Base-by-base conservation (phyloP, 1,140 invertebrate species). In the Lepeophtheirus salmonis region DNA sequence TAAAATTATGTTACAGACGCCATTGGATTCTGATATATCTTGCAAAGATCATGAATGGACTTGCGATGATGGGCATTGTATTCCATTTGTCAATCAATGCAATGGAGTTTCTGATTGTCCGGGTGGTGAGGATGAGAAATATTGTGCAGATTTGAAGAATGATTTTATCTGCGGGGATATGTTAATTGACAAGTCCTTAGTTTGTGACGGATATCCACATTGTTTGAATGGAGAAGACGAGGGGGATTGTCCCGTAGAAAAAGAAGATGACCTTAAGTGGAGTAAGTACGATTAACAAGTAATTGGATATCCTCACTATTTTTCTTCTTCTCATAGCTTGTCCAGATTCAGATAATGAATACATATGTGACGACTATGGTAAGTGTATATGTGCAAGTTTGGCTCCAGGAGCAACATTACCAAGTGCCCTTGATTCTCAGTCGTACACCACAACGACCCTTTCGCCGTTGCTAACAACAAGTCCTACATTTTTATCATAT, bases 51-150 rank as follows among this genome's bases (percentile, higher is more conserved):
- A 54, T 20, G 52, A 20, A 23, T 54, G 16, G 2, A 76, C 76
- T 49, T 91, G 86, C 69, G 67, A 72, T n/a, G 70, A 81, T 24
- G 85, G 86, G 0, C 67, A 77, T 30, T 89, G 86, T 68, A 65
- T 89, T n/a, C 64, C 75, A 0, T 69, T 73, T 25, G 56, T 70
- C 2, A 71, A 76, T 23, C 70, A 84, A 13, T 89, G 85, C 66
- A 76, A 90, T 67, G 80, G 79, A 0, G 69, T 79, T 25, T 66
- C 66, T 0, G 77, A 89, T 64, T 90, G 87, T 65, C 65, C 67
- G 21, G 84, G 83, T 68, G 76, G 73, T 55, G 78, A 78, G 0
- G 82, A 70, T 73, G 79, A 66, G 77, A 25, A 41, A 4, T 57
- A 50, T n/a, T 57, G 55, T 18, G 2, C 3, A 16, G 25, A 2